Evolutionary conservation across 2,113 vertebrate species (phyloP).

Genomic region (Naja naja): DNA sequence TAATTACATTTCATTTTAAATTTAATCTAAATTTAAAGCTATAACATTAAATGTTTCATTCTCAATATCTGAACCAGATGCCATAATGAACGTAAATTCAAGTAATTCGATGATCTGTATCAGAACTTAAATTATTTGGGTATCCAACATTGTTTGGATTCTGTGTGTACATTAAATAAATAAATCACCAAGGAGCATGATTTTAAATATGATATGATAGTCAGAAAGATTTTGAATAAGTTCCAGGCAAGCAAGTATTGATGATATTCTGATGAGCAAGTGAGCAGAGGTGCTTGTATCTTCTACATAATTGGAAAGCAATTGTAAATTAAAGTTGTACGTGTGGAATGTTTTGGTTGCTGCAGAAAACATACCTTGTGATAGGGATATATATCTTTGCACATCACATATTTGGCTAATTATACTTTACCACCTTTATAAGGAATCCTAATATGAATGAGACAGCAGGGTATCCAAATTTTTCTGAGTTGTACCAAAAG

Average conservation of each 20-base stretch:
- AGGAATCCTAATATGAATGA: background rate
- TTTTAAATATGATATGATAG: background rate
- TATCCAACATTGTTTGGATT: background rate
- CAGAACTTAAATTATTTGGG: background rate
- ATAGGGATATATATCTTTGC: background rate
- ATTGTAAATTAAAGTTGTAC: background rate
- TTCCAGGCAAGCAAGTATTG: background rate
- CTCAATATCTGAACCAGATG: background rate
- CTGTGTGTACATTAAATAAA: background rate
- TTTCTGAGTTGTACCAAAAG: background rate
- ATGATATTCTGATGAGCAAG: background rate
- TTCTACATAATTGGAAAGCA: background rate
- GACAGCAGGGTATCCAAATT: background rate
- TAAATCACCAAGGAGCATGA: too few relatives aligned
- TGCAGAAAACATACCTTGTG: background rate
- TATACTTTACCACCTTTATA: background rate
- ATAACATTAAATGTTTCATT: background rate
- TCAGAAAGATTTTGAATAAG: background rate
- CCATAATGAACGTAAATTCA: background rate
- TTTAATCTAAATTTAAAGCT: too few relatives aligned
- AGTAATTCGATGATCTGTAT: background rate
- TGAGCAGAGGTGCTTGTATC: background rate
- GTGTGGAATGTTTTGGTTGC: background rate
- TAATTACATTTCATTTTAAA: conserved; percentile 35
- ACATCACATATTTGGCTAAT: background rate